phyloP scores from a whole-genome alignment of 2,113 vertebrate genomes.

The Nymphicus hollandicus region DNA sequence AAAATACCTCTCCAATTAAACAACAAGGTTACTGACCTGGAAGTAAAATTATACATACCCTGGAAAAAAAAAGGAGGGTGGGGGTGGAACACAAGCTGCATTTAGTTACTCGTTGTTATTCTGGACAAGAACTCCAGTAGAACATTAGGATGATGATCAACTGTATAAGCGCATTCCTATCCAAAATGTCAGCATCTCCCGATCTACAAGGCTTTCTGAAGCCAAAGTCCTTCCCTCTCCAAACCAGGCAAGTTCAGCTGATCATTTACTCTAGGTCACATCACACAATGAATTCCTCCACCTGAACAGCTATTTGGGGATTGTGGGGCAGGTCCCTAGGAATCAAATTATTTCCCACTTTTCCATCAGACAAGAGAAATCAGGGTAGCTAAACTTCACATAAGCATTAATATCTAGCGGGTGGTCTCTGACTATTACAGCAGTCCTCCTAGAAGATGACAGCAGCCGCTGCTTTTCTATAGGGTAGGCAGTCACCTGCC shows the following conservation, averaged over 20 bases:
- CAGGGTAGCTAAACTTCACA: neutral
- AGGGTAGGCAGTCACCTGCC: rapidly evolving
- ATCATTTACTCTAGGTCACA: neutral
- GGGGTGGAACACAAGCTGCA: rapidly evolving
- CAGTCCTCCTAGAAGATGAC: neutral
- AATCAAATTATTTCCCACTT: neutral
- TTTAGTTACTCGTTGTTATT: neutral
- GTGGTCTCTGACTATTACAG: neutral
- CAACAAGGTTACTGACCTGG: neutral
- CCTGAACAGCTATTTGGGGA: neutral
- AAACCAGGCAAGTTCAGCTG: neutral
- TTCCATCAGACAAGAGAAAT: neutral
- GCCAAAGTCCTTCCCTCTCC: neutral
- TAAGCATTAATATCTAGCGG: neutral
- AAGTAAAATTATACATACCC: neutral
- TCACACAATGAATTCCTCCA: neutral
- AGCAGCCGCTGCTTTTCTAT: neutral
- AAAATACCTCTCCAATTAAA: neutral
- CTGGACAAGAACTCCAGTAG: neutral
- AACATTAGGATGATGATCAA: neutral
- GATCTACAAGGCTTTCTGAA: neutral
- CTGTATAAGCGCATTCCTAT: neutral
- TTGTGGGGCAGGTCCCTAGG: neutral
- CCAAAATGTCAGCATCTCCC: neutral
- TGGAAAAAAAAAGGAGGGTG: too few species aligned